These are phyloP conservation scores for Silvanus unidentatus DNA, from an alignment of 2,888 invertebrate genomes.

Conservation along the genomic window DNA sequence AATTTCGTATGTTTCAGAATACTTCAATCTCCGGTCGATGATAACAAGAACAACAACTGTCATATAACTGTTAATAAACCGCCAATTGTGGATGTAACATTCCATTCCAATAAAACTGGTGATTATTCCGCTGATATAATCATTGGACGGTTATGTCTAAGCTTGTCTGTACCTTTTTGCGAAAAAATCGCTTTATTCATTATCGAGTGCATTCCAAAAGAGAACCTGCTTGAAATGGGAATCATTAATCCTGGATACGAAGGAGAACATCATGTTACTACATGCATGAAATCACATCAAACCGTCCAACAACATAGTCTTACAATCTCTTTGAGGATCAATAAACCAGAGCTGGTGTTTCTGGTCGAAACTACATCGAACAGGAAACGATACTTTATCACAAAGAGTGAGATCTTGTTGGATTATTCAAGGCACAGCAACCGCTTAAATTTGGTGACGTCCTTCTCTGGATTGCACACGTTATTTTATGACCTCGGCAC, in stretches of 20 bases:
- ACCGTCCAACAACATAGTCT: slow-evolving; percentile 45
- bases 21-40: slow-evolving; percentile 60
- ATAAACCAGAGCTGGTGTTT: slow-evolving; percentile 72
- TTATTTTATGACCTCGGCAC: slow-evolving; percentile 40
- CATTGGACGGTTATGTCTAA: slow-evolving; percentile 66
- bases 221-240: slow-evolving; percentile 55
- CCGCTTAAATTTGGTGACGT: slow-evolving; percentile 58
- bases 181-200: slow-evolving; percentile 45
- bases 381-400: slow-evolving; percentile 49
- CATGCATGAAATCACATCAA: neutral
- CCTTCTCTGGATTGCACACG: slow-evolving; percentile 56
- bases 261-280: slow-evolving; percentile 47
- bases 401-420: slow-evolving; percentile 63
- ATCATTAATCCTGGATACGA: slow-evolving; percentile 69
- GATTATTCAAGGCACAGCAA: slow-evolving; percentile 65
- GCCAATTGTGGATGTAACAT: slow-evolving; percentile 65
- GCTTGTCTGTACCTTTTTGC: slow-evolving; percentile 68
- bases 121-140: slow-evolving; percentile 63
- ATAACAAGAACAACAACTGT: slow-evolving; percentile 51
- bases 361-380: slow-evolving; percentile 61
- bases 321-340: slow-evolving; percentile 65
- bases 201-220: slow-evolving; percentile 48
- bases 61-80: slow-evolving; percentile 57
- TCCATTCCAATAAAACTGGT: slow-evolving; percentile 57
- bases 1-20: slow-evolving; percentile 48